Evolutionary conservation across 2,113 vertebrate species (phyloP), one percentile per base, ranked within the genome.

Genomic region (Istiophorus platypterus): DNA sequence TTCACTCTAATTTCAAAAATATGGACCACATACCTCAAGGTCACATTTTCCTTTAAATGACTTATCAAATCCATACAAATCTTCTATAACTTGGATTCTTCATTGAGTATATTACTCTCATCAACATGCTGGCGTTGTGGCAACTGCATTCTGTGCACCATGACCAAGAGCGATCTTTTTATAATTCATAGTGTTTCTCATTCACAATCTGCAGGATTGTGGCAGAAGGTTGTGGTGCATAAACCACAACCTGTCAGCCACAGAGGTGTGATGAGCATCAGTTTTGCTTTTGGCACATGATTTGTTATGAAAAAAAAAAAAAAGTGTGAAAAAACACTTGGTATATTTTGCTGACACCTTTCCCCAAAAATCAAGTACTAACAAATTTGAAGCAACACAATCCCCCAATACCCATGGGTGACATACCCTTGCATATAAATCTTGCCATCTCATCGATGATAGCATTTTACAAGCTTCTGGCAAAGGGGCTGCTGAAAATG

Each of bases 111-210:
- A 61, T 56, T 37, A 5, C 26, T 37, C 52, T 68, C 68, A 86
- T 86, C 47, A 76, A 42, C n/a, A 85, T 65, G 49, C 70, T 51
- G 61, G 20, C 78, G 78, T 49, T 70, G 51, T 47, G 64, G 56
- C 31, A 54, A 37, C 39, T 26, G 15, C 27, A 47, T 49, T 72
- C 31, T 41, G 45, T 59, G 69, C 20, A 41, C 34, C 24, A 65
- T 51, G 66, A 75, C 80, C 45, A 39, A 42, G 18, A 80, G 72
- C 27, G 27, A 66, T 72, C 12, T 65, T 84, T 90, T 6, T 82
- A 88, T 84, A 78, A 87, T 85, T 85, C 72, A 84, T 12, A 20
- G 1, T 66, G 57, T 56, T 75, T 77, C 56, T 72, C 15, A 64
- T 51, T 82, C 24, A 54, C 54, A 68, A 61, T 83, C 54, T 61